Evolutionary conservation across 1,140 invertebrate genomes (phyloP), one percentile per base, ranked within the genome.

Genomic region (Choristoneura fumiferana): DNA sequence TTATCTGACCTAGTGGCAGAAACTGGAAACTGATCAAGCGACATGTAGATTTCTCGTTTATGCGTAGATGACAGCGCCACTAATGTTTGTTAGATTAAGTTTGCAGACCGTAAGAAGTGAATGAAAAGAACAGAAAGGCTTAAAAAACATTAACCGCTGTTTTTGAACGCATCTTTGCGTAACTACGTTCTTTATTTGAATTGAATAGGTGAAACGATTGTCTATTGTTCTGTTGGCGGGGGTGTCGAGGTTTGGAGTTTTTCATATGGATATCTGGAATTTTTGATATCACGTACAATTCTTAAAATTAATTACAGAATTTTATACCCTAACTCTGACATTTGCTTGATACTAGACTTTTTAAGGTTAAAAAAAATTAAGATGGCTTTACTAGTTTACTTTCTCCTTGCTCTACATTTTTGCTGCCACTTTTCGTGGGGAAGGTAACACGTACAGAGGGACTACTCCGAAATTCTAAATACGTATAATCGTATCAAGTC

Each of bases 91-190:
- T 49, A 6, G 22, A 12, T 9, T 49, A 8, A 49, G 18, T 33
- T 49, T 49, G 43, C 43, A 12, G 6, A 10, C 8, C 15, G 1
- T n/a, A 49, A 33, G 43, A 49, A 14, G 14, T 49, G 29, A 36
- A 34, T 52, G 34, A 34, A 58, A 13, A 52, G 40, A 33, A 39
- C 36, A 35, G 22, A 38, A 66, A 69, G 69, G 61, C 58, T 62
- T 57, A 54, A 60, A 55, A 62, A 62, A 60, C 43, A 52, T 55
- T 53, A 57, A 37, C 43, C 60, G 59, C 60, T 67, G 71, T 82
- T 76, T 74, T 71, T 53, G 65, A 77, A 79, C 78, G 77, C 76
- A 82, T 82, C 76, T 79, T 78, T 77, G 79, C 78, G 69, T 81
- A 77, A 77, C 70, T 58, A 60, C 62, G 57, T 71, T 75, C 66